Percentiles rank a stretch among this genome's conserved stretches.
These are phyloP conservation scores for Chloropsis cyanopogon DNA, from an alignment of 2,113 vertebrate genomes.

Conservation along the genomic window DNA sequence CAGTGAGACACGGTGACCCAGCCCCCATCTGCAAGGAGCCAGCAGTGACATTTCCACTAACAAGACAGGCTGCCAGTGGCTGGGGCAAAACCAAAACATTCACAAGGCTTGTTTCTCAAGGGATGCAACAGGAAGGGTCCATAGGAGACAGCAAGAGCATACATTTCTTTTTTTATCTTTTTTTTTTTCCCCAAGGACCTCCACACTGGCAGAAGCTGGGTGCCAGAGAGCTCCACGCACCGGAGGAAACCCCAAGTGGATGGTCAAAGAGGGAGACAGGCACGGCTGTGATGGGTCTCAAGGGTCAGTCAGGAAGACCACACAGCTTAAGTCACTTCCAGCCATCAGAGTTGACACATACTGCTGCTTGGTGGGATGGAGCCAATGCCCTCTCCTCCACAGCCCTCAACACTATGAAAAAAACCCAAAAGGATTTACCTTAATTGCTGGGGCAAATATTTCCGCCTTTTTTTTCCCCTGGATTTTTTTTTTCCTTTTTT, in stretches of 20 bases:
- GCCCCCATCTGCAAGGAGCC: conserved; percentile 41
- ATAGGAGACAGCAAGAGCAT: neutral
- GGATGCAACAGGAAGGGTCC: neutral
- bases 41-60: conserved; percentile 60
- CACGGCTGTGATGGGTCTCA: neutral
- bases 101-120: conserved; percentile 38
- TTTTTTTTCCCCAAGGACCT: neutral
- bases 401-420: neutral
- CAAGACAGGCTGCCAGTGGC: conserved; percentile 49
- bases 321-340: neutral
- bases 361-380: neutral
- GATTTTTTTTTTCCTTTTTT: too few relatives aligned
- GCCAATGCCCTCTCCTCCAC: neutral
- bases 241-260: neutral
- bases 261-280: neutral
- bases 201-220: neutral
- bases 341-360: neutral
- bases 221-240: accelerated
- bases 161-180: too few relatives aligned
- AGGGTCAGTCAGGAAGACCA: neutral
- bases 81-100: conserved; percentile 51
- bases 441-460: neutral
- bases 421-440: neutral
- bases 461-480: accelerated
- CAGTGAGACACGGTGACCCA: neutral